Evolutionary conservation across 2,888 invertebrate species (phyloP).

Genomic region (Watsonalla binaria): DNA sequence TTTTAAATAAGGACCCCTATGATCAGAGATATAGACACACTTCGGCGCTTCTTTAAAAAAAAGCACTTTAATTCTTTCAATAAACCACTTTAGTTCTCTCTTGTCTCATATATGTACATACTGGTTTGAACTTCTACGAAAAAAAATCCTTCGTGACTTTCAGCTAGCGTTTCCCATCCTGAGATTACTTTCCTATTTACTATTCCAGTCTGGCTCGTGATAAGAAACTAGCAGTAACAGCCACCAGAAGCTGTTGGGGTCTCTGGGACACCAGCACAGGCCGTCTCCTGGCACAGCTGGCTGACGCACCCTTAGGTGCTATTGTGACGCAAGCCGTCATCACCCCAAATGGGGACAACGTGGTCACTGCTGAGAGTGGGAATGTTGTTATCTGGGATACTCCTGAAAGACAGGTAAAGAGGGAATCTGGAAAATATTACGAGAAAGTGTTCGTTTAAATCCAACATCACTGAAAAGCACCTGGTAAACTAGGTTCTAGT

Average conservation of each 20-base stretch:
- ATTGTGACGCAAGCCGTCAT: conserved; percentile 96
- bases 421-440: not conserved
- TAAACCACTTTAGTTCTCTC: no score
- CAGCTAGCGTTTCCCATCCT: no score
- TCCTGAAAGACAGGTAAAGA: conserved; percentile 53
- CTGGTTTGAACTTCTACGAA: no score
- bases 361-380: conserved; percentile 95
- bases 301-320: conserved; percentile 94
- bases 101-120: no score
- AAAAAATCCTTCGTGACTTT: no score
- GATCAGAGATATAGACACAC: no score
- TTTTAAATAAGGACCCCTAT: no score
- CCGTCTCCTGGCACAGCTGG: conserved; percentile 89
- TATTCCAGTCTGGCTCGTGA: conserved; percentile 84
- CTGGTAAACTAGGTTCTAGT: no score
- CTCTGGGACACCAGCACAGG: conserved; percentile 96
- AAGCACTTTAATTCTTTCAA: no score
- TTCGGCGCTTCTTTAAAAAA: no score
- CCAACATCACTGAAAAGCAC: no score
- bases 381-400: conserved; percentile 93
- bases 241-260: conserved; percentile 96
- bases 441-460: no score
- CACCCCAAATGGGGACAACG: conserved; percentile 89
- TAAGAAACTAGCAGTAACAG: conserved; percentile 91
- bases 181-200: not conserved